phyloP scores from a whole-genome alignment of 1,140 invertebrate genomes.

The Aphaenogaster floridana region DNA sequence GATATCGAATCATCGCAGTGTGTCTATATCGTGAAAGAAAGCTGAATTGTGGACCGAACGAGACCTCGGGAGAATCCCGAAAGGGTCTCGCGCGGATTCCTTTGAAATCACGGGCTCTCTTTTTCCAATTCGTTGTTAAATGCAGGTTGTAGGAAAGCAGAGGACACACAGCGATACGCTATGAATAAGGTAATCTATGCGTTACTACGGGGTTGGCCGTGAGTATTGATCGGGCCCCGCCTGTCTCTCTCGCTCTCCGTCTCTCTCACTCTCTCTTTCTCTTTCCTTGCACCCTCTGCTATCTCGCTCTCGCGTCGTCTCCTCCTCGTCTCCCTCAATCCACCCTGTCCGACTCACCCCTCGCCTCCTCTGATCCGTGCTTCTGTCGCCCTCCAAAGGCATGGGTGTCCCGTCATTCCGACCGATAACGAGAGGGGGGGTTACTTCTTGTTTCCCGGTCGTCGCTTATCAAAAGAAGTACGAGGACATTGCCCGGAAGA shows the following conservation, averaged over 20 bases:
- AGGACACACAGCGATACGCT: constrained; percentile 64
- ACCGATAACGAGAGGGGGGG: neutral
- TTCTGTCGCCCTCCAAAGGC: constrained; percentile 53
- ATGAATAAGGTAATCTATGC: constrained; percentile 81
- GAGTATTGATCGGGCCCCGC: constrained; percentile 81
- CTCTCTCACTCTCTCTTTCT: constrained; percentile 46
- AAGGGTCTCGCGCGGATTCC: constrained; percentile 21
- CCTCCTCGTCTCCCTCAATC: neutral
- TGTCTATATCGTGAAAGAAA: neutral
- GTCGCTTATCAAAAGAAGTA: constrained; percentile 26
- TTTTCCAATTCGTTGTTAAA: constrained; percentile 61
- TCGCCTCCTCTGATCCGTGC: constrained; percentile 47
- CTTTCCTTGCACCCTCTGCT: neutral
- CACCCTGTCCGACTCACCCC: neutral
- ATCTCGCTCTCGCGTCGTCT: neutral
- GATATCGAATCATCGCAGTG: no score
- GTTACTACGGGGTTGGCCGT: constrained; percentile 79
- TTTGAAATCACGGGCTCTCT: constrained; percentile 26
- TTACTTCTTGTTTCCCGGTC: constrained; percentile 12
- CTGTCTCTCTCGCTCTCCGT: constrained; percentile 63
- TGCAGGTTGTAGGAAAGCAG: constrained; percentile 47
- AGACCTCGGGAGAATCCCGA: constrained; percentile 1
- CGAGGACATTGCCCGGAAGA: neutral
- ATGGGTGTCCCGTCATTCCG: constrained; percentile 50
- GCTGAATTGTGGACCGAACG: neutral